Evolutionary conservation across 2,797 vertebrate genomes (phyloP), one percentile per base, ranked within the genome.

Genomic region (Hylomyscus alleni): DNA sequence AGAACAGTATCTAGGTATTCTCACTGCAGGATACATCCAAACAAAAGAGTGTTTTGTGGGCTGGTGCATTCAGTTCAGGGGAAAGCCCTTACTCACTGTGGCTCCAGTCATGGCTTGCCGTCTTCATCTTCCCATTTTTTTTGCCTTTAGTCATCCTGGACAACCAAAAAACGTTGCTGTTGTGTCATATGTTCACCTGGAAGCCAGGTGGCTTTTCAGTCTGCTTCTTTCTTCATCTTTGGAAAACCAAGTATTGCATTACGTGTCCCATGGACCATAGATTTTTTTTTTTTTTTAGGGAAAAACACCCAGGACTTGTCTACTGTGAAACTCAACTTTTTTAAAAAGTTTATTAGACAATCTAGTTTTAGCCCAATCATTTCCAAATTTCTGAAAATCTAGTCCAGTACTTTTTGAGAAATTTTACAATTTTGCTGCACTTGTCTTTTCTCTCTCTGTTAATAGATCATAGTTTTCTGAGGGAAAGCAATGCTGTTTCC

Each of bases 381-480:
- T 89, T 91, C 5, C 54, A 95, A 94, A 87, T 93, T 93, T 76
- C 11, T 78, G 44, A 89, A 94, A 86, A 1, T 52, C 24, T 13
- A 60, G 3, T 86, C 62, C 20, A 62, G 10, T 40, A 75, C 17
- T 80, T 82, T 96, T 60, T 91, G 24, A 78, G 47, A 52, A 29
- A 50, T 44, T 62, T 93, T 62, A 62, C n/a, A 73, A 12, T 72
- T 37, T 89, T 67, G 3, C 62, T 86, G n/a, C 5, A 9, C 58
- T 83, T 12, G 40, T 60, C 56, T 19, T 31, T 94, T 91, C 17
- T 89, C 37, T 73, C 52, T 44, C 44, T 44, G 44, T 77, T 65
- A 83, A 54, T 14, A 82, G 14, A 89, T 7, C 78, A 29, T 93
- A n/a, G 26, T 19, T 37, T 95, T 91, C 20, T 72, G 14, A 77